Base-by-base conservation (phyloP, 2,888 invertebrate genomes). In the Caenorhabditis afra region DNA sequence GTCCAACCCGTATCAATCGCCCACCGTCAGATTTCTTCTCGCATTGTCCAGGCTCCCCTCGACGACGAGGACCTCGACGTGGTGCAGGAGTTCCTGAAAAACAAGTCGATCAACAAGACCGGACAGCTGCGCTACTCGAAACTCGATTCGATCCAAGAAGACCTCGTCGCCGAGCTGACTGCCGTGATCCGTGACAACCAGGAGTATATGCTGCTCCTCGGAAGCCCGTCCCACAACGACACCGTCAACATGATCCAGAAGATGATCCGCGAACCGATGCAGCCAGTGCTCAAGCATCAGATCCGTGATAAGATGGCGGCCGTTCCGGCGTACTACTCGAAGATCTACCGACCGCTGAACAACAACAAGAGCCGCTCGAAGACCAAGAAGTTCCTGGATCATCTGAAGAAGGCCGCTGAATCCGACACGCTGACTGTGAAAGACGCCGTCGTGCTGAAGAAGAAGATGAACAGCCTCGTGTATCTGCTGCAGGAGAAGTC, bases 181-280 rank as follows among this genome's bases (percentile, higher is more conserved):
- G 35, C 39, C 0, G 16, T 39, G 10, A 62, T 70, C 35, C 11
- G 53, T 37, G 61, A 70, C 12, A 44, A 70, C 47, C 55, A 70
- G 3, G 70, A 70, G 22, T 70, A 70, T 47, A 62, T 61, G 55
- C 20, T 44, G 3, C 20, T 70, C 1, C 55, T 70, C n/a, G 47
- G 62, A 55, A 53, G 55, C 61, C 12, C 53, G 61, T 1, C 55
- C 55, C 35, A 47, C 47, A 10, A 29, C 29, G 39, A 62, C 8
- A 22, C 62, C 0, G 45, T 62, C 0, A n/a, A 16, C n/a, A 70
- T 70, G 70, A 22, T 55, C 16, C 37, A 52, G 20, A 5, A 35
- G 8, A 70, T 70, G 70, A 7, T 70, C 2, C 29, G 53, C 8
- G 53, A 55, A n/a, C 70, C 70, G 5, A 55, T 16, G n/a, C 70